Evolutionary conservation across 2,888 invertebrate genomes (phyloP), one percentile per base, ranked within the genome.

Genomic region (Drosophila acutilabella): DNA sequence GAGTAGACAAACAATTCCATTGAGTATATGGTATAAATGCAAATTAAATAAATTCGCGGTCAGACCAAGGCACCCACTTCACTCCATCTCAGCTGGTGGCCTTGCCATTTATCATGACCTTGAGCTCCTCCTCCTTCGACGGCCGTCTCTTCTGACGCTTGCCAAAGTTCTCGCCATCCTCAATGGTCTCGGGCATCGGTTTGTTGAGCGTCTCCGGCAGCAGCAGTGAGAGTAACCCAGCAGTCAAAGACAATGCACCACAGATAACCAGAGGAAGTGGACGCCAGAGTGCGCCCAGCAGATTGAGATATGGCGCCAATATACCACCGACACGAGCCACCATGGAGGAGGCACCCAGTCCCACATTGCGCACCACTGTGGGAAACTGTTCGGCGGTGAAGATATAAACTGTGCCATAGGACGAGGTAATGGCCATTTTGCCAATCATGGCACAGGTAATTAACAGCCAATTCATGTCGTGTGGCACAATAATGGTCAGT

Each of bases 321-420:
- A 93, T 92, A 42, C 93, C 92, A n/a, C 98, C 98, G 71, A 98
- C 93, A 81, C 98, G 94, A 0, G 98, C 98, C 64, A 96, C 95
- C 93, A 97, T 97, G 0, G 97, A 98, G 14, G 97, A 95, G 8
- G 96, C 94, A 0, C 98, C 98, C 58, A 98, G 95, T 0, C 97
- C 98, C 40, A 97, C 95, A 91, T 98, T 98, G 48, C 98, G 94
- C 36, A 96, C 95, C 11, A 95, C 95, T 1, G 96, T 96, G 11
- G 96, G 96, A 85, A 95, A 96, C 88, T 95, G 95, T 91, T 96
- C 96, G 0, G 95, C 95, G 0, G 96, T 95, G 84, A 95, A 95
- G 53, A 96, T 94, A 83, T 96, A 96, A 38, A 96, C 94, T 0
- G 95, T 95, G 23, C 95, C 96, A 80, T 96, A 96, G 10, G 95